Evolutionary conservation across 2,888 invertebrate species (phyloP), one percentile per base, ranked within the genome.

Genomic region (Cephus pygmeus): DNA sequence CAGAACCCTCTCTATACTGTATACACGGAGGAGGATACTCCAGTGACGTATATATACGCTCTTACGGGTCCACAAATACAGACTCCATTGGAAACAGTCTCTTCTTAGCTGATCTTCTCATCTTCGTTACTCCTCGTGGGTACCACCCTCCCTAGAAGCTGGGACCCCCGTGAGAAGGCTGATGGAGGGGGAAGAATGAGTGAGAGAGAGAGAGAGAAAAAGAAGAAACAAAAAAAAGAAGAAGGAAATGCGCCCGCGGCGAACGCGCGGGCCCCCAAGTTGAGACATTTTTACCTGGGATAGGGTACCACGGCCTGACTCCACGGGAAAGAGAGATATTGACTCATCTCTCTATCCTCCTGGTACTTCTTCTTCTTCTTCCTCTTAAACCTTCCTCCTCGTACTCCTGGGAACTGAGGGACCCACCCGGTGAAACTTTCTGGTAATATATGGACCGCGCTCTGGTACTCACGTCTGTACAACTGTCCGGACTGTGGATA

Each of bases 271-370:
- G 85, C 85, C 81, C 81, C 78, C 85, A 88, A 89, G 88, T 89
- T 88, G 89, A 89, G 89, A 88, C 89, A 88, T 88, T 88, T 88
- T 88, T 89, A 89, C 88, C 88, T 88, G 87, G 82, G 56, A 56
- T 56, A 56, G 56, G 56, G 56, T 56, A 56, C 84, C 81, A 83
- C 82, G 76, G 75, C 75, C 83, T 56, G 56, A 56, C 23, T 82
- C 84, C 71, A 71, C 71, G 79, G 76, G 82, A 83, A 81, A 82
- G 79, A 85, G 83, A 85, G 82, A 85, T 85, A 88, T 88, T 88
- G 88, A 88, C 87, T 88, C 86, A 84, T 88, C 85, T 85, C 82
- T 83, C 83, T 56, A 56, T 56, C 56, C 56, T 56, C 56, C 56
- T 74, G 74, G 35, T 73, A 71, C 33, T 76, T 76, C 35, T 34